phyloP scores from a whole-genome alignment of 2,113 vertebrate species.

The Scolopax mira region DNA sequence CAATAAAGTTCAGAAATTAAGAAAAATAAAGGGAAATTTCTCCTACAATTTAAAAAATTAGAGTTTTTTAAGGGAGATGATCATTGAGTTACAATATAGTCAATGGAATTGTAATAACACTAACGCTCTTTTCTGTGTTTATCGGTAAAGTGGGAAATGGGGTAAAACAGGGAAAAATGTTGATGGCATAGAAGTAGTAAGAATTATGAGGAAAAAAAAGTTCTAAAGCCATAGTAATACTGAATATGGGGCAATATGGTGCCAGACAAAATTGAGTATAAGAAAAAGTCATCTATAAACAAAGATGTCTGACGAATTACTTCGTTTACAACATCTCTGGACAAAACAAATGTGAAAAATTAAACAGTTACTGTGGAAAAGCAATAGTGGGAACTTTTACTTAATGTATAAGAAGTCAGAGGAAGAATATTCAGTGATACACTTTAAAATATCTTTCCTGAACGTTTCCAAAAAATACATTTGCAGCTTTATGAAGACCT shows the following conservation, averaged over 20 bases:
- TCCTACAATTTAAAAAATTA: neutral
- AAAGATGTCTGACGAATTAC: neutral
- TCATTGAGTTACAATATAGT: neutral
- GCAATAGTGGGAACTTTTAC: neutral
- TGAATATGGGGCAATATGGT: neutral
- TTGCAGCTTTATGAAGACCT: neutral
- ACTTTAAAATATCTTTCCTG: neutral
- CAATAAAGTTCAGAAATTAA: neutral
- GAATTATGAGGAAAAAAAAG: neutral
- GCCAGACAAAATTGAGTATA: neutral
- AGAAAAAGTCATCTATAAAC: neutral
- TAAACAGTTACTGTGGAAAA: neutral
- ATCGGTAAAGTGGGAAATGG: slow-evolving; percentile 1
- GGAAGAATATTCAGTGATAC: neutral
- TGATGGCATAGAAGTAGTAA: neutral
- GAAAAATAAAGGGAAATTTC: neutral
- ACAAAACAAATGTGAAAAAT: neutral
- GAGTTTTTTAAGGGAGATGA: neutral
- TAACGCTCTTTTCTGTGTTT: neutral
- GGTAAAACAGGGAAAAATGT: neutral
- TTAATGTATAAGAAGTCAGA: neutral
- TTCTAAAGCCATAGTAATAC: neutral
- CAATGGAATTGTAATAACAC: neutral
- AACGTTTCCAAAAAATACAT: neutral
- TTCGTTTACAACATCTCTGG: neutral